phyloP scores from a whole-genome alignment of 2,888 invertebrate genomes.

The Cryptocephalus primarius region DNA sequence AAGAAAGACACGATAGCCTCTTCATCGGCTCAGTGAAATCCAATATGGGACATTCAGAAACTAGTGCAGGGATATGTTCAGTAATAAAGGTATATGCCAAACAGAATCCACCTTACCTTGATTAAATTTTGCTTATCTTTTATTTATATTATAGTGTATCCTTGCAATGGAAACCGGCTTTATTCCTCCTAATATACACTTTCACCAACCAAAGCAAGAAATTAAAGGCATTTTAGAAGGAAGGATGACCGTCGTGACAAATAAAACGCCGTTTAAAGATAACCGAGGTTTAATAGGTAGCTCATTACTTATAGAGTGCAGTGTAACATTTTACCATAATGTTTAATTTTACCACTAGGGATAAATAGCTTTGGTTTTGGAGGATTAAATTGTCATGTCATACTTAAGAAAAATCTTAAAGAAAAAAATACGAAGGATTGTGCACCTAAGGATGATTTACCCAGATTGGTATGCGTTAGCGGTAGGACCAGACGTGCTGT shows the following conservation, averaged over 20 bases:
- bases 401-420: constrained; percentile 49
- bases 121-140: no score
- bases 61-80: constrained; percentile 72
- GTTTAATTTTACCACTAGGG: constrained; percentile 52
- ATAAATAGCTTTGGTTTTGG: constrained; percentile 93
- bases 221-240: constrained; percentile 51
- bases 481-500: constrained; percentile 74
- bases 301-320: no score
- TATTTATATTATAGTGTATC: constrained; percentile 16
- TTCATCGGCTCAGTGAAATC: constrained; percentile 87
- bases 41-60: constrained; percentile 88
- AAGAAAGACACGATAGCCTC: constrained; percentile 55
- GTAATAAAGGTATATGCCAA: constrained; percentile 62
- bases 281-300: constrained; percentile 63
- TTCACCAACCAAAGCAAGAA: constrained; percentile 36
- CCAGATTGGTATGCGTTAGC: constrained; percentile 62
- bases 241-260: constrained; percentile 61
- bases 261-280: constrained; percentile 49
- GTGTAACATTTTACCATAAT: no score
- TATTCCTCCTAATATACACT: constrained; percentile 83
- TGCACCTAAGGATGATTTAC: constrained; percentile 51
- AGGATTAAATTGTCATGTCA: constrained; percentile 72
- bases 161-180: constrained; percentile 64
- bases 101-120: no score
- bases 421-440: constrained; percentile 49